phyloP scores from a whole-genome alignment of 2,888 invertebrate species.

The Limnephilus rhombicus region DNA sequence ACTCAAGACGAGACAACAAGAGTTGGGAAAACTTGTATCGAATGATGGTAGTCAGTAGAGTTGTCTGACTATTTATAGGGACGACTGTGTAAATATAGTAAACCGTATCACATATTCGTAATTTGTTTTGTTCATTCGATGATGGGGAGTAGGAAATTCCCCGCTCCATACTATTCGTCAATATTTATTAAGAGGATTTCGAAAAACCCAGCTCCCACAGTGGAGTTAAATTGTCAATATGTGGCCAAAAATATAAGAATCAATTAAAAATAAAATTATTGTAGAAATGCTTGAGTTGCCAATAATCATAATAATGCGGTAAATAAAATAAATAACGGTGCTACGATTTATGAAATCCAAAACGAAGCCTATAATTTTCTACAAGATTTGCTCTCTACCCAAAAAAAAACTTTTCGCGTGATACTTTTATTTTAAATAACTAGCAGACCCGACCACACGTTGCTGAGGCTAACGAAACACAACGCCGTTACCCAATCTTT shows the following conservation, averaged over 20 bases:
- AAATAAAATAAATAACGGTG: no score
- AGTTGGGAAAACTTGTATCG: not conserved
- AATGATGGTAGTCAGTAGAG: not conserved
- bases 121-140: not conserved
- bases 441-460: no score
- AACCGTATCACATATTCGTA: not conserved
- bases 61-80: not conserved
- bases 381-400: no score
- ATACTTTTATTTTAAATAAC: no score
- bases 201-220: not conserved
- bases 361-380: no score
- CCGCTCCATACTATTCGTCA: not conserved
- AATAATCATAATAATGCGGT: no score
- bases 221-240: not conserved
- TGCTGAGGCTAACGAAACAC: no score
- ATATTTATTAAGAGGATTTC: not conserved
- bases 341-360: no score
- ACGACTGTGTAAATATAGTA: not conserved
- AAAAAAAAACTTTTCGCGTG: no score
- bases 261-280: not conserved
- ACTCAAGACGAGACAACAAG: not conserved
- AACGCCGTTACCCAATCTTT: no score
- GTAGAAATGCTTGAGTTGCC: no score
- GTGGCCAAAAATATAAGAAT: not conserved
- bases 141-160: not conserved